These are phyloP conservation scores for human (Homo sapiens) DNA, from an alignment of 2,113 vertebrate species.

Conservation along the genomic window GRCh38 chr12:127590001-127590500, in stretches of 20 bases:
- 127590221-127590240: no score
- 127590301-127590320: neutral
- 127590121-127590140: no score
- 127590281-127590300: neutral
- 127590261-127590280: neutral
- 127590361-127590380: neutral
- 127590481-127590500: neutral
- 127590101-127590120: neutral
- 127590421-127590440: neutral
- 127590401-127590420: accelerated
- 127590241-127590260: accelerated
- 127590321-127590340: neutral
- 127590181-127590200: neutral
- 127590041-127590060: neutral
- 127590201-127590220: neutral
- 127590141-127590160: neutral
- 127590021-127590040: neutral
- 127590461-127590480: neutral
- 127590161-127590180: neutral
- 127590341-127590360: no score
- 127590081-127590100: neutral
- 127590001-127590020: neutral
- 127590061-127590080: neutral
- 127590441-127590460: accelerated
- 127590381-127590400: accelerated